Evolutionary conservation across 2,113 vertebrate species (phyloP).

Genomic region (Oreotrochilus melanogaster): DNA sequence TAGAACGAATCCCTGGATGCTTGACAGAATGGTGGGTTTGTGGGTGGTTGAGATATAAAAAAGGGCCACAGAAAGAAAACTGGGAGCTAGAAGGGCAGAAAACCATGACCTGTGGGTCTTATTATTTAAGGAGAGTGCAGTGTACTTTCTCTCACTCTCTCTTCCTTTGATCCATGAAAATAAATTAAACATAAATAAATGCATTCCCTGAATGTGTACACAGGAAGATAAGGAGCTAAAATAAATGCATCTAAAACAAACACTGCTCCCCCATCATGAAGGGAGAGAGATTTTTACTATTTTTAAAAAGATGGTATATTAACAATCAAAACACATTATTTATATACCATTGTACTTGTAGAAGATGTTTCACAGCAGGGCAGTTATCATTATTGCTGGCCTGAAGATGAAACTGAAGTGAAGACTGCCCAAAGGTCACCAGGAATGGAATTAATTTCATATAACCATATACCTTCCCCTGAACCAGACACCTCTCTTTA

Average conservation of each 20-base stretch:
- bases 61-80: neutral
- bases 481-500: neutral
- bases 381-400: neutral
- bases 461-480: neutral
- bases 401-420: neutral
- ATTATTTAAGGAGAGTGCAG: neutral
- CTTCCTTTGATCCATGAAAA: neutral
- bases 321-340: neutral
- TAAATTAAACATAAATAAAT: neutral
- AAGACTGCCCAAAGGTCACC: neutral
- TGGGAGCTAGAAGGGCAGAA: neutral
- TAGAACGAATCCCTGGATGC: neutral
- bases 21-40: neutral
- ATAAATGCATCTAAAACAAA: neutral
- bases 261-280: neutral
- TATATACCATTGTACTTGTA: neutral
- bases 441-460: neutral
- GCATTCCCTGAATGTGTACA: neutral
- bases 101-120: neutral
- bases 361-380: neutral
- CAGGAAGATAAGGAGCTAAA: conserved; percentile 6
- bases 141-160: neutral
- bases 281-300: neutral
- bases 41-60: neutral
- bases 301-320: neutral